phyloP scores from a whole-genome alignment of 2,113 vertebrate genomes.

The Psilopogon haemacephalus region DNA sequence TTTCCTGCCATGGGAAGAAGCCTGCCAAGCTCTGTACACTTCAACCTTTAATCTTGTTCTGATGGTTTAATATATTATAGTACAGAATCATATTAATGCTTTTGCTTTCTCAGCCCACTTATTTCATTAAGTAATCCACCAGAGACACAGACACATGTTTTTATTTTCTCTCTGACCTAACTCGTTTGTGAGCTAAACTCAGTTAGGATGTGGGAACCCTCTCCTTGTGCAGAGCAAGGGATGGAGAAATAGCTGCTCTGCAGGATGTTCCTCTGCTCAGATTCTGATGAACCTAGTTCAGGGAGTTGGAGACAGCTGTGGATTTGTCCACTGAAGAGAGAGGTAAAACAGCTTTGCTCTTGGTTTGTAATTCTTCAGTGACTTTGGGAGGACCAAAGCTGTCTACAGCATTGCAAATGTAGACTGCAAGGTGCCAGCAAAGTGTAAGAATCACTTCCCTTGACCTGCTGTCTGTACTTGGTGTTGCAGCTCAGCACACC shows the following conservation, averaged over 20 bases:
- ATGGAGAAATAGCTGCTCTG: background rate
- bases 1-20: background rate
- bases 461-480: background rate
- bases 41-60: slow-evolving; percentile 7
- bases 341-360: background rate
- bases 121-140: slow-evolving; percentile 30
- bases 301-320: background rate
- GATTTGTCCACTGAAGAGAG: background rate
- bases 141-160: slow-evolving; percentile 8
- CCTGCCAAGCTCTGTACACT: background rate
- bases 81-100: background rate
- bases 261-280: background rate
- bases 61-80: slow-evolving; percentile 3
- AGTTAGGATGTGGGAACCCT: slow-evolving; percentile 5
- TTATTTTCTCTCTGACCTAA: background rate
- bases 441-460: background rate
- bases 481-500: background rate
- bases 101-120: slow-evolving; percentile 40
- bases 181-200: background rate
- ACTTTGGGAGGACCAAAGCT: background rate
- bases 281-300: background rate
- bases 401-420: background rate
- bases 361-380: background rate
- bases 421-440: background rate
- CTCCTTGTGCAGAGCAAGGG: background rate